Evolutionary conservation across 2,797 vertebrate species (phyloP).

Genomic region (Leptoclinus maculatus): DNA sequence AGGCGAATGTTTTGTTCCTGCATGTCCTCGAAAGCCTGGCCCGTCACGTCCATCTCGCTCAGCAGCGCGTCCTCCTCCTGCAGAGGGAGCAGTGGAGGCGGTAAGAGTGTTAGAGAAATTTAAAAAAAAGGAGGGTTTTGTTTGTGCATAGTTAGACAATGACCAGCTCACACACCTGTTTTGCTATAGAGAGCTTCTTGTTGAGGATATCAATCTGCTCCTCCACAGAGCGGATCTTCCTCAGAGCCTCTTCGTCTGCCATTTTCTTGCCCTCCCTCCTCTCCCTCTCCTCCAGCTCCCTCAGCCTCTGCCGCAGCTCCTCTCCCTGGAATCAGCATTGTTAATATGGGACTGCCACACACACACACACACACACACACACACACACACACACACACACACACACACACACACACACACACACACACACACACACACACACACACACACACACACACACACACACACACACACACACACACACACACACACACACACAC

Average conservation of each 20-base stretch:
- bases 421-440: too few species aligned
- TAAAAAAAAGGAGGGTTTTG: not conserved
- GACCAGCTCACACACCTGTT: slow-evolving; percentile 85
- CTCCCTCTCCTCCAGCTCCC: slow-evolving; percentile 95
- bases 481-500: too few species aligned
- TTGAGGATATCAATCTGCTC: slow-evolving; percentile 97
- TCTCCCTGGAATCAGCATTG: slow-evolving; percentile 85
- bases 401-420: not conserved
- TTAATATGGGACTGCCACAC: not conserved
- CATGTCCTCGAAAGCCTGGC: slow-evolving; percentile 97
- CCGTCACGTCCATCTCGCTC: slow-evolving; percentile 94
- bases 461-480: too few species aligned
- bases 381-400: too few species aligned
- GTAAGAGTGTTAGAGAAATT: not conserved
- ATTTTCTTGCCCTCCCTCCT: slow-evolving; percentile 97
- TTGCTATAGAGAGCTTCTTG: slow-evolving; percentile 96
- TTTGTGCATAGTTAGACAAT: not conserved
- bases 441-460: not conserved
- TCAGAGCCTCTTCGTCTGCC: slow-evolving; percentile 95
- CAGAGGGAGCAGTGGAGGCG: slow-evolving; percentile 72
- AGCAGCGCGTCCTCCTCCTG: slow-evolving; percentile 93
- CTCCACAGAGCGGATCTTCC: slow-evolving; percentile 95
- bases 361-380: too few species aligned
- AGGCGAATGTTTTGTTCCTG: slow-evolving; percentile 95
- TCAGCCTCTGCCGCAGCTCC: slow-evolving; percentile 92